Evolutionary conservation across 92 coral and sea anemone genomes (phyloP).

Genomic region (Epizoanthus rinbou): DNA sequence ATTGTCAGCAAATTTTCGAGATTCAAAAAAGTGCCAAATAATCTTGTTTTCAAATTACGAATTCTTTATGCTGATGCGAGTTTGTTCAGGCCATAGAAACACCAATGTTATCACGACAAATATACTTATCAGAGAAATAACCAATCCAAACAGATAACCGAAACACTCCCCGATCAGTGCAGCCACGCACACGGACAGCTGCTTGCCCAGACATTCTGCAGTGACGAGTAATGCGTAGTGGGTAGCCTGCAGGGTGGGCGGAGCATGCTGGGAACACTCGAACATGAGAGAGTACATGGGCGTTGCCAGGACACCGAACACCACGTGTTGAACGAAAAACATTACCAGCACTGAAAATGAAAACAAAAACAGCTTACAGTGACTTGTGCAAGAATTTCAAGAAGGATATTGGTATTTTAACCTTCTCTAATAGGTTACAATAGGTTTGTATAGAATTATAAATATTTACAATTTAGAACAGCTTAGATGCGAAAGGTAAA

Average conservation of each 20-base stretch:
- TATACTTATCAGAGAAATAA: constrained; percentile 56
- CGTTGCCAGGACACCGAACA: constrained; percentile 88
- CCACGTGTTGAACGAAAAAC: constrained; percentile 66
- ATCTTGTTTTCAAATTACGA: not conserved
- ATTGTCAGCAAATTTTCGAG: too few relatives aligned
- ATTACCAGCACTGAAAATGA: constrained; percentile 46
- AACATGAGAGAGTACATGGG: constrained; percentile 79
- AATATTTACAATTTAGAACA: too few relatives aligned
- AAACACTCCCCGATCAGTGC: constrained; percentile 74
- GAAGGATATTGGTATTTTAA: too few relatives aligned
- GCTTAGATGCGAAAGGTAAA: too few relatives aligned
- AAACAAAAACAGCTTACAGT: too few relatives aligned
- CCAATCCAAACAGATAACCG: constrained; percentile 66
- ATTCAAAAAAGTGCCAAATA: too few relatives aligned
- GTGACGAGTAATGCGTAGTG: constrained; percentile 83
- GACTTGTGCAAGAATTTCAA: too few relatives aligned
- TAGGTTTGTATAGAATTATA: too few relatives aligned
- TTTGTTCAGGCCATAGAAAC: constrained; percentile 39
- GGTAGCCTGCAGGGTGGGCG: constrained; percentile 66
- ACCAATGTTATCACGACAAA: constrained; percentile 54
- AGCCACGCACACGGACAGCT: constrained; percentile 70
- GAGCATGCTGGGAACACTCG: constrained; percentile 73
- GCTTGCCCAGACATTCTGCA: constrained; percentile 84
- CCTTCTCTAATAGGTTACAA: too few relatives aligned
- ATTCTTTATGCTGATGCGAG: not conserved